Evolutionary conservation across 2,797 vertebrate species (phyloP).

Genomic region (Lophius americanus): DNA sequence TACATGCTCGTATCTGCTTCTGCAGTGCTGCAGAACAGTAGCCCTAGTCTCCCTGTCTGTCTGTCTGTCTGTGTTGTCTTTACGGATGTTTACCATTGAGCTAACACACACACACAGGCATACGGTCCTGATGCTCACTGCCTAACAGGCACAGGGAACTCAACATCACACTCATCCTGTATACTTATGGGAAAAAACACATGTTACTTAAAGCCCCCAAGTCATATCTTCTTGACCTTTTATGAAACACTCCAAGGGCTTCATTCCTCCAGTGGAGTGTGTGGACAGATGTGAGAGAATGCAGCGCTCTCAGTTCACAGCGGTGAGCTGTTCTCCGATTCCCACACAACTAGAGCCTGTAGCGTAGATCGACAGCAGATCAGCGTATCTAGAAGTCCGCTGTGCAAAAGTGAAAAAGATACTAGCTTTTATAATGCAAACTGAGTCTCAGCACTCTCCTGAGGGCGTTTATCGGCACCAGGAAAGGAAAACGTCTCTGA

Average conservation of each 20-base stretch:
- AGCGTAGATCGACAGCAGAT: conserved; percentile 51
- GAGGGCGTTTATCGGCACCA: conserved; percentile 36
- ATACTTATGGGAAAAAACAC: conserved; percentile 51
- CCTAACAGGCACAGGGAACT: conserved; percentile 47
- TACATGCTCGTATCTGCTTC: conserved; percentile 72
- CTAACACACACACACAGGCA: conserved; percentile 49
- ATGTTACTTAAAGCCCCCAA: conserved; percentile 47
- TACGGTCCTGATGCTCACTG: conserved; percentile 64
- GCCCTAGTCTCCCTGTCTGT: conserved; percentile 64
- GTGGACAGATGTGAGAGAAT: conserved; percentile 31
- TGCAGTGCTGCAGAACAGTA: conserved; percentile 70
- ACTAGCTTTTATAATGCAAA: conserved; percentile 48
- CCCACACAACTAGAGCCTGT: conserved; percentile 31
- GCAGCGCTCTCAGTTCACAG: conserved; percentile 31
- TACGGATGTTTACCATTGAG: conserved; percentile 70
- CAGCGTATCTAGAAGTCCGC: conserved; percentile 38
- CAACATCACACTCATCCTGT: conserved; percentile 34
- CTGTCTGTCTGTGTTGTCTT: conserved; percentile 65
- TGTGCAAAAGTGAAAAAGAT: conserved; percentile 36
- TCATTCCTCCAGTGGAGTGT: conserved; percentile 68
- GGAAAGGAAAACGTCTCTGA: conserved; percentile 9
- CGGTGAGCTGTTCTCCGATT: conserved; percentile 43
- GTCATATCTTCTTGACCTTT: conserved; percentile 67
- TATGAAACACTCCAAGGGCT: conserved; percentile 69
- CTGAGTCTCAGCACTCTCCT: conserved; percentile 19